Conservation (phyloP, 1,140 invertebrate species). For the Akabosia matsudoensis region DNA sequence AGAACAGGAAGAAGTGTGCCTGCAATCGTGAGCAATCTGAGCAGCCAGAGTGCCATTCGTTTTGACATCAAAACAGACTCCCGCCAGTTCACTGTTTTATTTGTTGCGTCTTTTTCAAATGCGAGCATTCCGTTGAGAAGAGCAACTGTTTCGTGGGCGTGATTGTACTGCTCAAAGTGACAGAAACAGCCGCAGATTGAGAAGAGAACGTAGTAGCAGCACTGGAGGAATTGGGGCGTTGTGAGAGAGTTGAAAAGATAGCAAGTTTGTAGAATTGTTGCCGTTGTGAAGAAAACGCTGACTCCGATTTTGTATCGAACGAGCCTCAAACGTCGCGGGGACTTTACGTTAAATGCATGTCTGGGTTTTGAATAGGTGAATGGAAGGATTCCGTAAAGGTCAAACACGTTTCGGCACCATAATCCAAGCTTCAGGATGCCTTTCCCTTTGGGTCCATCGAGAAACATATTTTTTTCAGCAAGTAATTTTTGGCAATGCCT, state of each 20-base stretch:
- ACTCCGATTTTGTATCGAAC: background rate
- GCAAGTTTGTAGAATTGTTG: background rate
- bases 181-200: background rate
- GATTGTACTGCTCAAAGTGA: background rate
- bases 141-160: background rate
- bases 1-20: too few species aligned
- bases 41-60: too few species aligned
- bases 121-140: background rate
- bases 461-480: too few species aligned
- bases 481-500: too few species aligned
- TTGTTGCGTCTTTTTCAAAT: background rate
- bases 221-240: background rate
- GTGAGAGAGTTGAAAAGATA: background rate
- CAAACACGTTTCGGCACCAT: background rate
- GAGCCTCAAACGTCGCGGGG: background rate
- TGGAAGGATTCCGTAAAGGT: background rate
- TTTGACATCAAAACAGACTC: too few species aligned
- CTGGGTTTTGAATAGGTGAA: background rate
- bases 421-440: background rate
- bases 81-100: too few species aligned
- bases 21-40: too few species aligned
- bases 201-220: background rate
- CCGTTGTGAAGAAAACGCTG: background rate
- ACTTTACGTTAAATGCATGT: background rate
- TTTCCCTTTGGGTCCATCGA: too few species aligned